A percentile compares a stretch with the other conserved stretches of the same genome.
Conservation (phyloP, 1,140 invertebrate species). For the Orchestia grillus region DNA sequence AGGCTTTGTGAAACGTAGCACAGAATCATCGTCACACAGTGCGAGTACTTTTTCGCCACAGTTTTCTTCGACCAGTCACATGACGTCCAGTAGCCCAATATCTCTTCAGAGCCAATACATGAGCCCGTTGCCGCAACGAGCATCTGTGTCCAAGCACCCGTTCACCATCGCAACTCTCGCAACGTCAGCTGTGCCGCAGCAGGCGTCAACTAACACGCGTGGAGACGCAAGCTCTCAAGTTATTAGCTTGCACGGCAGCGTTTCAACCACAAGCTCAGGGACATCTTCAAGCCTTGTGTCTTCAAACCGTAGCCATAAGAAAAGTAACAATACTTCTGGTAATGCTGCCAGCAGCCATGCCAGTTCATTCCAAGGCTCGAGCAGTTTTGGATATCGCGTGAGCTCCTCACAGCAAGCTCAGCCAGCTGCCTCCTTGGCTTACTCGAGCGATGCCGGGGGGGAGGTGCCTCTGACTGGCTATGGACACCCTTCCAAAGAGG, state of each 20-base stretch:
- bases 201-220: not conserved
- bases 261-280: not conserved
- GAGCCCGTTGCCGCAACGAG: not conserved
- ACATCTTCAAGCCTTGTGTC: not conserved
- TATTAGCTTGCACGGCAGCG: not conserved
- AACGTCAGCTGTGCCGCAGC: not conserved
- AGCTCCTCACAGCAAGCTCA: not conserved
- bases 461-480: not conserved
- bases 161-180: conserved; percentile 32
- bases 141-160: conserved; percentile 10
- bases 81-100: not conserved
- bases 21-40: not conserved
- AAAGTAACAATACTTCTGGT: not conserved
- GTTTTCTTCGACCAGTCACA: not conserved
- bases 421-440: not conserved
- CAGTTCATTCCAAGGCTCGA: not conserved
- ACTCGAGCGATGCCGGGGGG: not conserved
- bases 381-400: not conserved
- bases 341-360: not conserved
- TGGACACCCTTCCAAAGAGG: not conserved
- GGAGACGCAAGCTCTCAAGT: not conserved
- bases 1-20: not conserved
- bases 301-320: not conserved
- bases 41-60: not conserved
- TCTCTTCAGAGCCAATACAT: not conserved